Evolutionary conservation across 2,888 invertebrate genomes (phyloP).

Genomic region (Drosophila anceps): DNA sequence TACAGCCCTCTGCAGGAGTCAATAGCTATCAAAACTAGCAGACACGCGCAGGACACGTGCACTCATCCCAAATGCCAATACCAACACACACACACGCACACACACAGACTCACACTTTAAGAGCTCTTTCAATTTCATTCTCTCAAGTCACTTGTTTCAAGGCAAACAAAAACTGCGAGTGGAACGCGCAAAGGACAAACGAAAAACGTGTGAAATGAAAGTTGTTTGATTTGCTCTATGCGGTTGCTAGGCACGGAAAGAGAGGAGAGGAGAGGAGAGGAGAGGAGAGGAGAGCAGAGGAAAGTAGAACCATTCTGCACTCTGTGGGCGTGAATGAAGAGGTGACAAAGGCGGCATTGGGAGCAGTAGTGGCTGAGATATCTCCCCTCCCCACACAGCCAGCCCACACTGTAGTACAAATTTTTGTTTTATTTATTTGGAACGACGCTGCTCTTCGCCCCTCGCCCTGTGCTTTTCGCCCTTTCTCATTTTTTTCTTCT

Average conservation of each 20-base stretch:
- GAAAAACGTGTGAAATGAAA: slow-evolving; percentile 79
- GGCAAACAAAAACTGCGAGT: slow-evolving; percentile 61
- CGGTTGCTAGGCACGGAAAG: slow-evolving; percentile 1
- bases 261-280: not conserved
- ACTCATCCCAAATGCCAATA: slow-evolving; percentile 31
- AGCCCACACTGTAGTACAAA: slow-evolving; percentile 48
- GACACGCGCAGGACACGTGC: slow-evolving; percentile 72
- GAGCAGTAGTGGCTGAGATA: slow-evolving; percentile 25
- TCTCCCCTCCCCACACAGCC: slow-evolving; percentile 10
- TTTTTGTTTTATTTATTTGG: slow-evolving; percentile 75
- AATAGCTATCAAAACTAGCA: slow-evolving; percentile 72
- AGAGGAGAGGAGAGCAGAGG: too few species aligned
- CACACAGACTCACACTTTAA: slow-evolving; percentile 22
- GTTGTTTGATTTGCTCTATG: slow-evolving; percentile 72
- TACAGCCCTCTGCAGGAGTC: slow-evolving; percentile 49
- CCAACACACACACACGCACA: slow-evolving; percentile 1
- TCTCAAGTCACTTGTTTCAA: slow-evolving; percentile 73
- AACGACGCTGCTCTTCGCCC: slow-evolving; percentile 49
- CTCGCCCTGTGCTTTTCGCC: slow-evolving; percentile 21
- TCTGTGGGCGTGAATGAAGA: slow-evolving; percentile 14
- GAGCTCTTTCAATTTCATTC: slow-evolving; percentile 50
- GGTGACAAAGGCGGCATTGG: slow-evolving; percentile 57
- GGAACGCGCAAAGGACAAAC: slow-evolving; percentile 47
- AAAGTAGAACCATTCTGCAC: not conserved
- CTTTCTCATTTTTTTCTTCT: slow-evolving; percentile 37